phyloP scores from a whole-genome alignment of 2,113 vertebrate genomes.

The Aegithalos caudatus region DNA sequence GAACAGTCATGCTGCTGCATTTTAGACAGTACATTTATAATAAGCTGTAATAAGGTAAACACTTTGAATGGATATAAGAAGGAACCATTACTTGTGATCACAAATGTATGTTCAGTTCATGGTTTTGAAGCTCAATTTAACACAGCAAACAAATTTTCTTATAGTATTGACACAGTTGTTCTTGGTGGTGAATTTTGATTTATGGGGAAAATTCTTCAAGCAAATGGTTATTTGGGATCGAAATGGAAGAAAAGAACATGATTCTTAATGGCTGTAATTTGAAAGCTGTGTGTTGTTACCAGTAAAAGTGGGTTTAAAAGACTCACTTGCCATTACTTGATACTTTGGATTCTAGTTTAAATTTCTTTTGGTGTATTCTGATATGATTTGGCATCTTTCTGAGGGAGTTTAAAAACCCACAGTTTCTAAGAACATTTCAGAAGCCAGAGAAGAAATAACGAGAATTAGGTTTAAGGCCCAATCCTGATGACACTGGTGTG shows the following conservation, averaged over 20 bases:
- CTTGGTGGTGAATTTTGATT: conserved; percentile 64
- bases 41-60: conserved; percentile 74
- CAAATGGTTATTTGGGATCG: conserved; percentile 9
- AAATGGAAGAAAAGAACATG: conserved; percentile 13
- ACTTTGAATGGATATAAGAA: conserved; percentile 70
- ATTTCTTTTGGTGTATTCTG: neutral
- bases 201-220: conserved; percentile 16
- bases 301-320: neutral
- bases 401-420: neutral
- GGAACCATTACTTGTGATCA: conserved; percentile 66
- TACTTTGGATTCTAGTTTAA: neutral
- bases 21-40: conserved; percentile 75
- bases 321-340: neutral
- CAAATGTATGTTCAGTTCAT: conserved; percentile 62
- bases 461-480: neutral
- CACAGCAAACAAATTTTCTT: conserved; percentile 75
- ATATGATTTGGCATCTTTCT: neutral
- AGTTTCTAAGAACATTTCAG: neutral
- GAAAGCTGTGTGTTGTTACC: neutral
- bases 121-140: conserved; percentile 76
- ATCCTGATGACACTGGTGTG: neutral
- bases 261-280: conserved; percentile 32
- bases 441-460: neutral
- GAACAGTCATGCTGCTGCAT: conserved; percentile 73
- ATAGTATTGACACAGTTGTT: conserved; percentile 68